Base-by-base conservation (phyloP, 2,888 invertebrate species). In the Sinelater perroti region DNA sequence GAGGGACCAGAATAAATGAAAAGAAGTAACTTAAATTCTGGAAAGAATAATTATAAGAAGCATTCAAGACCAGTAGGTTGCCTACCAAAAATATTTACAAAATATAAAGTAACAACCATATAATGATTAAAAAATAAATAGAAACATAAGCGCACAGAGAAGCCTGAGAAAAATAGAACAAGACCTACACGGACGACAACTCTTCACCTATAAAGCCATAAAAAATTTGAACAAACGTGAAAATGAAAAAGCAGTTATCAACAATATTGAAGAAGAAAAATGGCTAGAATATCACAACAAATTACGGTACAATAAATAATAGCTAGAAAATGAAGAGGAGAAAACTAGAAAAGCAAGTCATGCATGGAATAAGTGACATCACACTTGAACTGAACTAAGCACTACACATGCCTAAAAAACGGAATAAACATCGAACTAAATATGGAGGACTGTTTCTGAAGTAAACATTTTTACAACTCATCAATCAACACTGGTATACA, bases 361-460 rank as follows among this genome's bases (percentile, higher is more conserved):
- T 13, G 3, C n/a, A 13, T n/a, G 35, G n/a, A 35, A 13, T 35
- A 14, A 16, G 16, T 13, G 16, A 5, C 13, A 5, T 35, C 35
- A 35, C 35, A 35, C 3, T 35, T 3, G 35, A 35, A 16, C n/a
- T n/a, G 7, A 35, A 35, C 13, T 35, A 35, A 35, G 16, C 13
- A 35, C n/a, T n/a, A 16, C 35, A 35, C 13, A 35, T n/a, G n/a
- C n/a, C n/a, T n/a, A n/a, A 13, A 35, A 13, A 4, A 35, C 14
- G 30, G 11, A 26, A 45, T 45, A 11, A 45, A 45, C 16, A 13
- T n/a, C 2, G 35, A 35, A 35, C n/a, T 35, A 16, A 35, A 14
- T 35, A n/a, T n/a, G n/a, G n/a, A n/a, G n/a, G n/a, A n/a, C n/a
- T n/a, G n/a, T n/a, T n/a, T n/a, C n/a, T n/a, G n/a, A 35, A 35